Conservation (phyloP, 2,888 invertebrate genomes). For the Anagyrus pseudococci region DNA sequence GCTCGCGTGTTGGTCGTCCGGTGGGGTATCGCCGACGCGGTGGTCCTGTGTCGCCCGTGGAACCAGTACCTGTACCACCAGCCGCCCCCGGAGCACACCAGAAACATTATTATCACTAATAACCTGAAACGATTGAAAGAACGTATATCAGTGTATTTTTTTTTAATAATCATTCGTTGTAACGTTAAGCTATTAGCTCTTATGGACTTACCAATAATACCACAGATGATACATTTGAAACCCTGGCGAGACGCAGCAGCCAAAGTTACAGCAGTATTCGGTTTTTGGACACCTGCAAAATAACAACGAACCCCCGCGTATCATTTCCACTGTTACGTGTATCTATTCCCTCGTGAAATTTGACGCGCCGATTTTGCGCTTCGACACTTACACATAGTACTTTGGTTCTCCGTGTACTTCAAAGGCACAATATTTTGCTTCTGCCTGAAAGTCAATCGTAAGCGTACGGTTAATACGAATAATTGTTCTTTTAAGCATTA, state of each 20-base stretch:
- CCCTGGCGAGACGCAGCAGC: conserved; percentile 65
- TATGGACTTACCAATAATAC: conserved; percentile 66
- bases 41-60: conserved; percentile 59
- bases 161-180: not conserved
- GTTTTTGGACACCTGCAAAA: conserved; percentile 61
- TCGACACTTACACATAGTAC: conserved; percentile 59
- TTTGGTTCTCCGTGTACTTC: conserved; percentile 61
- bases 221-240: conserved; percentile 66
- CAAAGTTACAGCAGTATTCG: conserved; percentile 66
- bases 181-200: too few species aligned
- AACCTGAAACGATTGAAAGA: conserved; percentile 55
- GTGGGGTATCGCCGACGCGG: conserved; percentile 53
- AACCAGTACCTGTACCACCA: conserved; percentile 66
- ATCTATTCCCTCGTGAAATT: too few species aligned
- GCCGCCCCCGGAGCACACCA: conserved; percentile 66
- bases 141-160: not conserved
- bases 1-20: conserved; percentile 50
- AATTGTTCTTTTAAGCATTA: too few species aligned
- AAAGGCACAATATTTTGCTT: conserved; percentile 62
- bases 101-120: conserved; percentile 64
- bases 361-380: too few species aligned
- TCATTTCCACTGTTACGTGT: too few species aligned
- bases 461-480: not conserved
- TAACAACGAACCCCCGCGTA: too few species aligned
- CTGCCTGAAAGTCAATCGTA: conserved; percentile 51